Conservation (phyloP, 2,888 invertebrate species). For the Dexiosoma caninum region DNA sequence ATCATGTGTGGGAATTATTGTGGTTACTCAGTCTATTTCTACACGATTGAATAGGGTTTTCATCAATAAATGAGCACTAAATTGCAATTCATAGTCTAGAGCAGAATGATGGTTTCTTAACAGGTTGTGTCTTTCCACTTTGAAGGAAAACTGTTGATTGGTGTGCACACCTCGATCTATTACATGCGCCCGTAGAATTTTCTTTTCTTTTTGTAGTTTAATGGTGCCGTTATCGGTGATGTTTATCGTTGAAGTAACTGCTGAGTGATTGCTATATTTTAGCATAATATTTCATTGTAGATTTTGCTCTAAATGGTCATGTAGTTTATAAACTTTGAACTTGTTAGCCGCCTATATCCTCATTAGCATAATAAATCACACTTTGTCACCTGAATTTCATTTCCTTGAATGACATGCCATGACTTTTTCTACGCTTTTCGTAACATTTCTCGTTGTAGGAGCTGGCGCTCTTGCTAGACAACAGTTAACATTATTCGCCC, state of each 20-base stretch:
- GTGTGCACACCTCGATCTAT: background rate
- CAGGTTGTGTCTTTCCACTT: background rate
- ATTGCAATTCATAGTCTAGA: background rate
- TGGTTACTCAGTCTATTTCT: background rate
- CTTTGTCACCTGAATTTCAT: conserved; percentile 44
- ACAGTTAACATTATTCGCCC: background rate
- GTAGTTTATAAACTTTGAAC: background rate
- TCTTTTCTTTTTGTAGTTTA: background rate
- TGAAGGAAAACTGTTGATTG: conserved; percentile 19
- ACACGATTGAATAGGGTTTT: background rate
- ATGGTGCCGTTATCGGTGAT: conserved; percentile 25
- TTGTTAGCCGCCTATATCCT: conserved; percentile 51
- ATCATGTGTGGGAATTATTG: background rate
- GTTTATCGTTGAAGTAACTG: background rate
- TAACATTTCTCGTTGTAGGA: background rate
- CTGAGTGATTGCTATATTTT: background rate
- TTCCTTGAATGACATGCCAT: conserved; percentile 32
- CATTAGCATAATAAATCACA: conserved; percentile 37
- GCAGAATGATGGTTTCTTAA: background rate
- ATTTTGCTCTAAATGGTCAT: background rate
- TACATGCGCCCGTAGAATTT: background rate
- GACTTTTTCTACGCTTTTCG: background rate
- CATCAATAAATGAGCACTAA: background rate
- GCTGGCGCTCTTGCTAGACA: background rate
- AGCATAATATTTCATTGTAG: background rate